phyloP scores from a whole-genome alignment of 2,888 invertebrate species.

The Lissonota sp. region DNA sequence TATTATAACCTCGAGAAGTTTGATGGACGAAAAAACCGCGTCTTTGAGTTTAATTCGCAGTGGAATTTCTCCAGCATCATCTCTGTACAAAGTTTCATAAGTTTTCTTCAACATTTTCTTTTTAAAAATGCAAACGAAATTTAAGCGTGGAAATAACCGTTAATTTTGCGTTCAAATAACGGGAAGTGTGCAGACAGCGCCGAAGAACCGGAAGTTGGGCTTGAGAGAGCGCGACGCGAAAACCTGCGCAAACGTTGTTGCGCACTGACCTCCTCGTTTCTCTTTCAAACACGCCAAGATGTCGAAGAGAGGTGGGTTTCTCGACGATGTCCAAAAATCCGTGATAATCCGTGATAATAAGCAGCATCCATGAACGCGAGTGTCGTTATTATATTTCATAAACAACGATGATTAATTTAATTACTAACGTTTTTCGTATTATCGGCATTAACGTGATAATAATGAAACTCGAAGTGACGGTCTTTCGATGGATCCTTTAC shows the following conservation, averaged over 20 bases:
- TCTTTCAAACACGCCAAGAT: slow-evolving; percentile 84
- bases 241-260: slow-evolving; percentile 68
- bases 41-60: slow-evolving; percentile 61
- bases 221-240: no score
- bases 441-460: slow-evolving; percentile 24
- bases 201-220: slow-evolving; percentile 49
- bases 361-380: slow-evolving; percentile 51
- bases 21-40: slow-evolving; percentile 60
- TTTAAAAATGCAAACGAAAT: no score
- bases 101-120: slow-evolving; percentile 59
- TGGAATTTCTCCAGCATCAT: slow-evolving; percentile 47
- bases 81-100: slow-evolving; percentile 56
- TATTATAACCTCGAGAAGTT: slow-evolving; percentile 51
- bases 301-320: slow-evolving; percentile 86
- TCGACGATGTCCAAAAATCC: slow-evolving; percentile 45
- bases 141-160: no score
- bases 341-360: slow-evolving; percentile 77
- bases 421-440: slow-evolving; percentile 20
- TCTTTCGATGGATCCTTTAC: slow-evolving; percentile 20
- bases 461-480: slow-evolving; percentile 36
- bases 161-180: slow-evolving; percentile 48
- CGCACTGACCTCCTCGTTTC: slow-evolving; percentile 65
- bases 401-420: neutral
- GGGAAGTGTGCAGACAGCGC: slow-evolving; percentile 33
- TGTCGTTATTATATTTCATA: slow-evolving; percentile 41